A percentile compares a stretch with the other conserved stretches of the same genome.
Conservation (phyloP, 1,140 invertebrate genomes). For the Drosophila saltans region DNA sequence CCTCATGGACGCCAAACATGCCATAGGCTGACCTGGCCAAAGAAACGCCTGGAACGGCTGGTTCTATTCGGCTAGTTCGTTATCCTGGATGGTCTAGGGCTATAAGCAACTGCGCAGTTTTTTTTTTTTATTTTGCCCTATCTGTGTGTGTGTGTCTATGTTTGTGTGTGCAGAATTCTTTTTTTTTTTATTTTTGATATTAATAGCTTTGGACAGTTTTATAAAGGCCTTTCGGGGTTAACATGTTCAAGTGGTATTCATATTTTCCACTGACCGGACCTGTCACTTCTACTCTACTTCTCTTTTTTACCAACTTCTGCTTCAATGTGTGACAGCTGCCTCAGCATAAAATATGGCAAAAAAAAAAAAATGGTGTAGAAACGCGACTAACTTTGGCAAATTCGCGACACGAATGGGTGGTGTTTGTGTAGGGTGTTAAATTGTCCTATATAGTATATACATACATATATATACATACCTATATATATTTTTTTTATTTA, state of each 20-base stretch:
- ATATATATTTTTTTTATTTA: too few species aligned
- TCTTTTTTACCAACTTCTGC: conserved; percentile 8
- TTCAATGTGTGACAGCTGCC: conserved; percentile 7
- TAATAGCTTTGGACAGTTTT: conserved; percentile 81
- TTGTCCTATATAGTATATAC: neutral
- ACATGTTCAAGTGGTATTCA: conserved; percentile 81
- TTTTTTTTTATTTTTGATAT: conserved; percentile 70
- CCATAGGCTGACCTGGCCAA: conserved; percentile 72
- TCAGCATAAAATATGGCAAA: conserved; percentile 38
- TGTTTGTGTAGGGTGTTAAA: neutral
- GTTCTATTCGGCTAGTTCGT: conserved; percentile 30
- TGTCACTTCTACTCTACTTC: conserved; percentile 66
- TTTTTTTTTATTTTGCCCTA: neutral
- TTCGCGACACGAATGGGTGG: neutral
- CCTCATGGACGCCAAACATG: conserved; percentile 80
- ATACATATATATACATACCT: too few species aligned
- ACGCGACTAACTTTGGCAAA: neutral
- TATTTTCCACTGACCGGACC: conserved; percentile 81
- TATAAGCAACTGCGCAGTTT: conserved; percentile 72
- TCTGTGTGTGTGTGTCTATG: conserved; percentile 7
- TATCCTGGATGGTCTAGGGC: conserved; percentile 42
- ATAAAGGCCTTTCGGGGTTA: conserved; percentile 82
- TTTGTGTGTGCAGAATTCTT: conserved; percentile 67
- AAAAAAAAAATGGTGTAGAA: conserved; percentile 27
- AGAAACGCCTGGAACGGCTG: conserved; percentile 5